Evolutionary conservation across 2,113 vertebrate genomes (phyloP).

Genomic region (Microtus pennsylvanicus): DNA sequence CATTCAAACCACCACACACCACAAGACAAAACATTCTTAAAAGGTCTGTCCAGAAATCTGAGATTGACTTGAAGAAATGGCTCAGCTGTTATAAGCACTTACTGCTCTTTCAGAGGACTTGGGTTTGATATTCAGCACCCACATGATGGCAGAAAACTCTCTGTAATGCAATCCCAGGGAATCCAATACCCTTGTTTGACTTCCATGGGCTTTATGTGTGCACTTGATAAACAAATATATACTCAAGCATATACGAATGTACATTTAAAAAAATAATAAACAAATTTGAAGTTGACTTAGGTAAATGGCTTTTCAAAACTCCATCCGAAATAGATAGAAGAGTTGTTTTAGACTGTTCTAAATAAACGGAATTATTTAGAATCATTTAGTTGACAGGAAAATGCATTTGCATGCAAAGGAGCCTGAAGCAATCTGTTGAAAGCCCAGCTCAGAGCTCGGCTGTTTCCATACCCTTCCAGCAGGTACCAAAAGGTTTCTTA

Average conservation of each 20-base stretch:
- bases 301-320: neutral
- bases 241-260: neutral
- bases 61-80: no score
- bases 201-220: no score
- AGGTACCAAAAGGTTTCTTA: neutral
- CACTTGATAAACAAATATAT: neutral
- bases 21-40: neutral
- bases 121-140: neutral
- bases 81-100: neutral
- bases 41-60: neutral
- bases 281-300: neutral
- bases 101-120: neutral
- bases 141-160: neutral
- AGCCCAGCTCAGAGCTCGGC: neutral
- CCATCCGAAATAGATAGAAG: neutral
- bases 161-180: neutral
- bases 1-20: neutral
- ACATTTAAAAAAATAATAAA: neutral
- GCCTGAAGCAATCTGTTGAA: slow-evolving; percentile 35
- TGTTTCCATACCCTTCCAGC: neutral
- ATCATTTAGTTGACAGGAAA: slow-evolving; percentile 13
- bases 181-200: neutral
- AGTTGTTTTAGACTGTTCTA: neutral
- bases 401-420: slow-evolving; percentile 1
- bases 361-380: slow-evolving; percentile 12